Percentiles rank a stretch among this genome's conserved stretches.
phyloP scores from a whole-genome alignment of 2,888 invertebrate genomes.

The Ferrisia virgata region DNA sequence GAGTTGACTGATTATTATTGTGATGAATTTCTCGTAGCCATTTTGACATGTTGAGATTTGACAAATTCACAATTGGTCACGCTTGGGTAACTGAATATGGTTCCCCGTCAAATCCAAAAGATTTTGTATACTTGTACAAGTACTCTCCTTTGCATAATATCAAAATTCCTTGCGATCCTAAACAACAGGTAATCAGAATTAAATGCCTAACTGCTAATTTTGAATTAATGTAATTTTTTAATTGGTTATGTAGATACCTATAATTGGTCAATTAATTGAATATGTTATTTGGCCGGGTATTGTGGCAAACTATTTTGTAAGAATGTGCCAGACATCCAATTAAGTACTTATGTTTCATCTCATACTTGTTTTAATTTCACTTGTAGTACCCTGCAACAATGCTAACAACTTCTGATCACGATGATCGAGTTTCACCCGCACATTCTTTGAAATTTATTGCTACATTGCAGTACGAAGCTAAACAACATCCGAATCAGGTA shows the following conservation, averaged over 20 bases:
- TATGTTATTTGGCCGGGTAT: no score
- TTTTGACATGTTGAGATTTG: slow-evolving; percentile 94
- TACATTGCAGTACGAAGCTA: background rate
- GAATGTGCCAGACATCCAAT: no score
- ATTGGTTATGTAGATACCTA: no score
- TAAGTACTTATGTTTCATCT: no score
- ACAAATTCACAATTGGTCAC: slow-evolving; percentile 93
- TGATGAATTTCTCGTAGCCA: no score
- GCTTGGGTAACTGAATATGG: slow-evolving; percentile 57
- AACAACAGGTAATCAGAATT: background rate
- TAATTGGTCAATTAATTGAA: no score
- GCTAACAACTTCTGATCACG: slow-evolving; percentile 92
- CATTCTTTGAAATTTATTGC: background rate
- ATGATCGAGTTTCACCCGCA: slow-evolving; percentile 91
- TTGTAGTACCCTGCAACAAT: slow-evolving; percentile 84
- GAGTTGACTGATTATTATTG: no score
- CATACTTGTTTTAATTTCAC: background rate
- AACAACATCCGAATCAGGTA: background rate
- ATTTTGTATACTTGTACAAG: slow-evolving; percentile 62
- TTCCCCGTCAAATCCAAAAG: slow-evolving; percentile 92
- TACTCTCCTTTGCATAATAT: background rate
- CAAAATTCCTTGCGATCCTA: background rate
- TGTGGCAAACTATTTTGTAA: no score
- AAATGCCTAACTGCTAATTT: no score
- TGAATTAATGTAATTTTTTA: no score